Evolutionary conservation across 2,888 invertebrate genomes (phyloP), one percentile per base, ranked within the genome.

Genomic region (Camptogramma bilineatum): DNA sequence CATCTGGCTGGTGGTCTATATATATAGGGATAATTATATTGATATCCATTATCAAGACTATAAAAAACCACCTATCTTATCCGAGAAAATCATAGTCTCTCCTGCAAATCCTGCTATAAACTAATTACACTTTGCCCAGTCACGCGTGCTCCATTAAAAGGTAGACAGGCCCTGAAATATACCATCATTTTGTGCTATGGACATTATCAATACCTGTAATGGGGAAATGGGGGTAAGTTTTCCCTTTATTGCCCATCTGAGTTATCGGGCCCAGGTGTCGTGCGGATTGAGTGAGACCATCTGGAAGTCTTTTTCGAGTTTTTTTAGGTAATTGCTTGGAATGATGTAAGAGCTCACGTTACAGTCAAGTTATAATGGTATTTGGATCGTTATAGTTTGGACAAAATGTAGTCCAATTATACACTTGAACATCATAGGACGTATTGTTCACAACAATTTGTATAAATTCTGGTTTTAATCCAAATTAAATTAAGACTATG

Each of bases 161-260:
- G 44, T 34, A 62, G 59, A 47, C 62, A 69, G 55, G 62, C 51
- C 46, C 53, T 52, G 34, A 57, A 61, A 61, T 57, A 70, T 62
- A 51, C 64, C 62, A 66, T 57, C 62, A 60, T 63, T 72, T 68
- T 62, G 66, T 71, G 73, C 54, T 57, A 75, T 73, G 62, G 80
- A 76, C 76, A 78, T 79, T 79, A 82, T 81, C 81, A 79, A 81
- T 82, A 78, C 70, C 78, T 50, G 48, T 64, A 64, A 64, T 64
- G 60, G 60, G 52, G 60, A 79, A 79, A 79, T 76, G 81, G 75
- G 47, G 65, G 64, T 31, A 76, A 78, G 73, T 81, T 82, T 79
- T 76, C 75, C 71, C 72, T 80, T 82, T 82, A 82, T 79, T 78
- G 70, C 74, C 63, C 46, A 60, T 44, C 56, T 52, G 69, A 73